phyloP scores from a whole-genome alignment of 2,113 vertebrate species.

The Nyctereutes procyonoides region DNA sequence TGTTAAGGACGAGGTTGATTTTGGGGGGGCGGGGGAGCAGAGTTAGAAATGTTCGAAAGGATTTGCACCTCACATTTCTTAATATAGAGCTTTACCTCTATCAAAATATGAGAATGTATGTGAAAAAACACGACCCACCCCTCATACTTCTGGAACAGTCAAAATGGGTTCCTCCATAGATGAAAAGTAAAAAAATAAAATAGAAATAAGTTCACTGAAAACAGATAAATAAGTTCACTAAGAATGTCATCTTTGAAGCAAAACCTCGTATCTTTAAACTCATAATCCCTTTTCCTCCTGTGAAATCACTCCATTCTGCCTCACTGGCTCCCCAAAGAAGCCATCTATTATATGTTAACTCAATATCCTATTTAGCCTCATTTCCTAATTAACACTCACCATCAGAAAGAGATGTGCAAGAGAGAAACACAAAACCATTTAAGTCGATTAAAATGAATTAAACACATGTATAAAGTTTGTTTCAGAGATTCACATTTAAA shows the following conservation, averaged over 20 bases:
- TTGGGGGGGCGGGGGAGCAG: fast-evolving
- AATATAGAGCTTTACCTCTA: neutral
- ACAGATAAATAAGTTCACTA: neutral
- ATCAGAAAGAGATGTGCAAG: conserved; percentile 25
- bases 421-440: conserved; percentile 27
- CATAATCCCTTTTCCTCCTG: neutral
- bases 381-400: conserved; percentile 19
- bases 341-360: neutral
- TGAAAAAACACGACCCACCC: neutral
- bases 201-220: neutral
- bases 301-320: conserved; percentile 14
- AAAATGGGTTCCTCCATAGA: neutral
- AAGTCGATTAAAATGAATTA: conserved; percentile 6
- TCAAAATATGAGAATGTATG: neutral
- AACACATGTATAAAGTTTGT: neutral
- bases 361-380: neutral
- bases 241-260: conserved; percentile 18
- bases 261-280: neutral
- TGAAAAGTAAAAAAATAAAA: conserved; percentile 30
- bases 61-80: neutral
- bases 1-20: neutral
- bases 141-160: neutral
- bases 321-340: neutral
- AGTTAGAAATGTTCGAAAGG: neutral
- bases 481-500: conserved; percentile 43